Percentiles rank a stretch among this genome's conserved stretches.
Evolutionary conservation across 2,113 vertebrate genomes (phyloP).

Genomic region (Gallinago paraguaiae): DNA sequence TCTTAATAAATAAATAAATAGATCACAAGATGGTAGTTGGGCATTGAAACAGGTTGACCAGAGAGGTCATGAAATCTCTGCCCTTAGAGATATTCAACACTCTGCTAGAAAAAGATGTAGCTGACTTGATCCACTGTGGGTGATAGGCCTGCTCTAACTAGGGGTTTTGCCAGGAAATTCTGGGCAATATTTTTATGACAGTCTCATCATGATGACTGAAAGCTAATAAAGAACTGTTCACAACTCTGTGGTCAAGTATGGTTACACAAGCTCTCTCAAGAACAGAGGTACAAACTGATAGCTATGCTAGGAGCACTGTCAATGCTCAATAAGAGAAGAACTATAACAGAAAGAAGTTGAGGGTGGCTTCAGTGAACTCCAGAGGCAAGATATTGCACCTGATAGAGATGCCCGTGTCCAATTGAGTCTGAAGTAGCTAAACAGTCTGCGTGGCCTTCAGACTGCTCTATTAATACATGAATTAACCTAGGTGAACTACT

Average conservation of each 20-base stretch:
- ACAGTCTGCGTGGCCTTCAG: background rate
- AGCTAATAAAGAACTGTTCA: background rate
- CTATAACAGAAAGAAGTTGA: background rate
- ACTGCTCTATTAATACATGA: background rate
- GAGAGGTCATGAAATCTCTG: background rate
- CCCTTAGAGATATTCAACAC: background rate
- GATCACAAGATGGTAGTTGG: background rate
- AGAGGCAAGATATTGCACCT: background rate
- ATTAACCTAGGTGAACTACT: background rate
- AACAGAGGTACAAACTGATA: background rate
- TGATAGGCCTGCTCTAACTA: background rate
- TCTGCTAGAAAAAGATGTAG: background rate
- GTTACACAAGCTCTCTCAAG: background rate
- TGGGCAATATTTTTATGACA: background rate
- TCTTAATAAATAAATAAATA: background rate
- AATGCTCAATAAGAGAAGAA: background rate
- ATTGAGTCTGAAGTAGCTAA: background rate
- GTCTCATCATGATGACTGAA: background rate
- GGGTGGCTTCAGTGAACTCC: background rate
- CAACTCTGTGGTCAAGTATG: background rate
- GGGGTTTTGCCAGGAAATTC: background rate
- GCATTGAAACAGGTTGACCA: background rate
- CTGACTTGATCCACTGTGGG: background rate
- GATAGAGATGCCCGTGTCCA: background rate
- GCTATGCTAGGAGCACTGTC: background rate